These are phyloP conservation scores for Sinocyclocheilus grahami DNA, from an alignment of 2,113 vertebrate species.

Conservation along the genomic window DNA sequence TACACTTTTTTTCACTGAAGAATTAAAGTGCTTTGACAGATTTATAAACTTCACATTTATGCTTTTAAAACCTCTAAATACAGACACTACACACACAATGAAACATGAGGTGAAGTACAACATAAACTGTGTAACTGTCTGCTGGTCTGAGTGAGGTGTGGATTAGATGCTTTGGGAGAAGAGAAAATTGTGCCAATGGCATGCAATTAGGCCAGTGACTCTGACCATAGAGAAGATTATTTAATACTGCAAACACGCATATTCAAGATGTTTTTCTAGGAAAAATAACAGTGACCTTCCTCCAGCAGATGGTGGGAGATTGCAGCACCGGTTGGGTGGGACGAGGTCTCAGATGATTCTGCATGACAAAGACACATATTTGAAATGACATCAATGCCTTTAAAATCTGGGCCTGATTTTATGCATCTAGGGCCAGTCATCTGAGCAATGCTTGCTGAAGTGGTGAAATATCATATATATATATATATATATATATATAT, in stretches of 20 bases:
- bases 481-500: too few species aligned
- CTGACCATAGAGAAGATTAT: conserved; percentile 15
- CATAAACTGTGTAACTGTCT: not conserved
- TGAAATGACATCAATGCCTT: conserved; percentile 29
- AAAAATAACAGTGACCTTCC: conserved; percentile 29
- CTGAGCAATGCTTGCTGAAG: not conserved
- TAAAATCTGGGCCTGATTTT: conserved; percentile 24
- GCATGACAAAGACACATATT: conserved; percentile 22
- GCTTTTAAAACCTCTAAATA: not conserved
- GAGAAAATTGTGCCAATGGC: conserved; percentile 43
- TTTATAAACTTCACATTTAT: not conserved
- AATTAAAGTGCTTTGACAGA: not conserved
- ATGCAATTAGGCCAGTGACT: conserved; percentile 44
- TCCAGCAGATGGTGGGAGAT: conserved; percentile 46
- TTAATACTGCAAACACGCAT: conserved; percentile 9
- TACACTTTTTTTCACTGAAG: not conserved
- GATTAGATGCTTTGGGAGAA: not conserved
- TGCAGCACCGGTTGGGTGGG: conserved; percentile 5
- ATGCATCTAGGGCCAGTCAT: conserved; percentile 12
- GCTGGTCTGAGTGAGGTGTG: not conserved
- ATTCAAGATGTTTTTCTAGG: conserved; percentile 43
- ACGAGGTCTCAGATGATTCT: not conserved
- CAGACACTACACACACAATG: not conserved
- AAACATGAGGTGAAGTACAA: not conserved
- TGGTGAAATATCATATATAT: too few species aligned